These are phyloP conservation scores for Gymnothorax reevesii DNA, from an alignment of 2,797 vertebrate species.

Conservation along the genomic window DNA sequence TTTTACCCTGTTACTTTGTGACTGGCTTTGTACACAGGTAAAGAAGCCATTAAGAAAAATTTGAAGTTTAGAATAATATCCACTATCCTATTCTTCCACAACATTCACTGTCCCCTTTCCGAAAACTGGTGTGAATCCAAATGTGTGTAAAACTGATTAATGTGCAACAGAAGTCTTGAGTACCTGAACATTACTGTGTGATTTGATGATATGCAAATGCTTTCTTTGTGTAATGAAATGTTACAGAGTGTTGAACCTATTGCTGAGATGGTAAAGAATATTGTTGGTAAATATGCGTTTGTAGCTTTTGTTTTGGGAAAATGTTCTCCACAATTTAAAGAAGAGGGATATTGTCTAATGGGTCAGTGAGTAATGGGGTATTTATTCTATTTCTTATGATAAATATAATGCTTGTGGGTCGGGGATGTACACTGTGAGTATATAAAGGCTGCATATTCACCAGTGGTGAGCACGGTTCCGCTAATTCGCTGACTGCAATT, in stretches of 20 bases:
- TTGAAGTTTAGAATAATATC: not conserved
- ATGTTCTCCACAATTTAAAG: constrained; percentile 49
- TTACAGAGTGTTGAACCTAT: constrained; percentile 44
- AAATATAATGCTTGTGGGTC: constrained; percentile 44
- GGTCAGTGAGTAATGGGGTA: constrained; percentile 49
- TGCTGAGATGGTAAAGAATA: constrained; percentile 33
- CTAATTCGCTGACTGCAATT: no score
- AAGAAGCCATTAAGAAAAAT: not conserved
- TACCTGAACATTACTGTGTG: constrained; percentile 47
- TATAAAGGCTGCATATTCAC: constrained; percentile 15
- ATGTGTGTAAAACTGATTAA: constrained; percentile 36
- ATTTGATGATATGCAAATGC: constrained; percentile 55
- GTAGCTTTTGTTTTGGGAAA: constrained; percentile 32
- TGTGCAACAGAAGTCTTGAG: constrained; percentile 44
- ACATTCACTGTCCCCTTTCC: constrained; percentile 13
- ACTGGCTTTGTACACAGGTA: constrained; percentile 17
- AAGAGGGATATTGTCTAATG: constrained; percentile 50
- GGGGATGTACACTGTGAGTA: constrained; percentile 36
- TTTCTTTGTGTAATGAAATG: constrained; percentile 53
- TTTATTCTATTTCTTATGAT: constrained; percentile 57
- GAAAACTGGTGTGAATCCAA: constrained; percentile 16
- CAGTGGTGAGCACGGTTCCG: no score
- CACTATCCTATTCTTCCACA: not conserved
- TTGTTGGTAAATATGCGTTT: constrained; percentile 36
- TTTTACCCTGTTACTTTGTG: constrained; percentile 5